Percentiles rank a stretch among this genome's conserved stretches.
phyloP scores from a whole-genome alignment of 2,888 invertebrate genomes.

The Rotaria sp. region DNA sequence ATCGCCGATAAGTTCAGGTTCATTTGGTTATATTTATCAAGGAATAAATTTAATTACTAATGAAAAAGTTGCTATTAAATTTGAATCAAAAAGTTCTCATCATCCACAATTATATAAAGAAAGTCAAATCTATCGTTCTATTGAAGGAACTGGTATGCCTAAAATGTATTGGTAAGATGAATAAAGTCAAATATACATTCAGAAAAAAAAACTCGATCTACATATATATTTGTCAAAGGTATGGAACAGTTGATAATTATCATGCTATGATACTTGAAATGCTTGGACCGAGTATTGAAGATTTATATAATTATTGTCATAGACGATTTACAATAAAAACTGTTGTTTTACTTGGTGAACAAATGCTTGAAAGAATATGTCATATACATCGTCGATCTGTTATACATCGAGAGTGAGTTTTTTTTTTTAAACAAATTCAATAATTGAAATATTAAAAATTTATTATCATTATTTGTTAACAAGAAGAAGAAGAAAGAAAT shows the following conservation, averaged over 20 bases:
- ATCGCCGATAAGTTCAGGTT: neutral
- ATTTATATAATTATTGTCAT: neutral
- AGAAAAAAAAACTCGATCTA: neutral
- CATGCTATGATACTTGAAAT: neutral
- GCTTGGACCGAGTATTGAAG: slow-evolving; percentile 28
- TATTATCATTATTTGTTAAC: neutral
- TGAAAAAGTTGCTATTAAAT: slow-evolving; percentile 25
- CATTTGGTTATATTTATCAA: neutral
- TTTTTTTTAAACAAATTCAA: neutral
- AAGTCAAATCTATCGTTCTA: slow-evolving; percentile 10
- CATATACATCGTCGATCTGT: slow-evolving; percentile 12
- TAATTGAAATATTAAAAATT: neutral
- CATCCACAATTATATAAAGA: slow-evolving; percentile 3
- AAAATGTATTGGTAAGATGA: slow-evolving; percentile 11
- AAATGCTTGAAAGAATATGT: slow-evolving; percentile 26
- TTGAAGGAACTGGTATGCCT: neutral
- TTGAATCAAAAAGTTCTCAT: neutral
- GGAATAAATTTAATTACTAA: neutral
- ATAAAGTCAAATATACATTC: neutral
- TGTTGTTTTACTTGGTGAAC: slow-evolving; percentile 22
- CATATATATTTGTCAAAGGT: neutral
- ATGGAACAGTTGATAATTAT: neutral
- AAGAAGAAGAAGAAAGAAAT: neutral
- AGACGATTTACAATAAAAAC: slow-evolving; percentile 23
- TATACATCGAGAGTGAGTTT: neutral